Conservation (phyloP, 2,113 vertebrate genomes). For the Procapra przewalskii region DNA sequence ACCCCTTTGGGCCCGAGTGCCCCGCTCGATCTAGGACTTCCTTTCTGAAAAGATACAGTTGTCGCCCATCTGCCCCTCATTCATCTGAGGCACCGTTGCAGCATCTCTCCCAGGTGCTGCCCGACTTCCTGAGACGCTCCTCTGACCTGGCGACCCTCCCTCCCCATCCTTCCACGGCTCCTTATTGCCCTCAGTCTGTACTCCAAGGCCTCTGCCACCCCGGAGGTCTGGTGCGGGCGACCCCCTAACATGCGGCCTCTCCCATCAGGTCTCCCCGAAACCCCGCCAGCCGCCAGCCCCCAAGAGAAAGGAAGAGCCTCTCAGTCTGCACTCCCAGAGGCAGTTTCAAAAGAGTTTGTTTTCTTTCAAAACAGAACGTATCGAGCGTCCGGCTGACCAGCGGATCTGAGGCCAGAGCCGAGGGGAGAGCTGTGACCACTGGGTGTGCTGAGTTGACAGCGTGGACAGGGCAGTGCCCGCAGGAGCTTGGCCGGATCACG, state of each 20-base stretch:
- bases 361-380: conserved; percentile 60
- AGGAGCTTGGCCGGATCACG: rapidly evolving
- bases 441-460: background rate
- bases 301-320: background rate
- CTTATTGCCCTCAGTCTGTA: background rate
- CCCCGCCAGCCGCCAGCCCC: background rate
- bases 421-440: background rate
- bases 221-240: background rate
- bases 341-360: conserved; percentile 66
- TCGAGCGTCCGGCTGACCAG: background rate
- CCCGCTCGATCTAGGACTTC: background rate
- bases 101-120: no score
- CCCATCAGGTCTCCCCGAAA: background rate
- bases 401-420: background rate
- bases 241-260: rapidly evolving
- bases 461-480: background rate
- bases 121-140: rapidly evolving
- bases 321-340: background rate
- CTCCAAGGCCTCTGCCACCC: rapidly evolving
- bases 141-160: background rate
- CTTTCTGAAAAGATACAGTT: background rate
- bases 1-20: background rate
- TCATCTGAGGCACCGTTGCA: rapidly evolving
- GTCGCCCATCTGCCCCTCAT: background rate
- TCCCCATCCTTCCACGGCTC: background rate